Percentiles rank a stretch among this genome's conserved stretches.
phyloP scores from a whole-genome alignment of 2,113 vertebrate genomes.

The Taxidea taxus region DNA sequence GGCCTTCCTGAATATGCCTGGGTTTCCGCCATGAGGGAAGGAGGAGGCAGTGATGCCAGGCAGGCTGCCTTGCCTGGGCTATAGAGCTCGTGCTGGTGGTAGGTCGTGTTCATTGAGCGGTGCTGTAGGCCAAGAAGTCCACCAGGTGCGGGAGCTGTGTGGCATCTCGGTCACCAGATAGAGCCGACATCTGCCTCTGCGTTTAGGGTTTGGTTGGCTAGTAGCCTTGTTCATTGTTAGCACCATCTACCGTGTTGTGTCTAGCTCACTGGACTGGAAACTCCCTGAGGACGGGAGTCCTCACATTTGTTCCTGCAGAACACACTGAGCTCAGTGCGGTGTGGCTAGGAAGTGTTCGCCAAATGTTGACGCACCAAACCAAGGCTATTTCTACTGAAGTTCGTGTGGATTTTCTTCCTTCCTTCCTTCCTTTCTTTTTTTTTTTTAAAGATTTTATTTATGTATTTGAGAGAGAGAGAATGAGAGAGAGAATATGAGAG shows the following conservation, averaged over 20 bases:
- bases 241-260: neutral
- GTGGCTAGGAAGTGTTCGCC: neutral
- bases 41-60: neutral
- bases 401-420: neutral
- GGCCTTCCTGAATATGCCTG: neutral
- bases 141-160: accelerated
- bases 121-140: accelerated
- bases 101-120: neutral
- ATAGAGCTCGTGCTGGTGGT: neutral
- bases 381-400: neutral
- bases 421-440: no score
- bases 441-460: no score
- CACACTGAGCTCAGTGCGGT: neutral
- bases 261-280: neutral
- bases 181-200: no score
- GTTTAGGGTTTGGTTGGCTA: neutral
- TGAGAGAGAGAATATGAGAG: no score
- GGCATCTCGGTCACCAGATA: neutral
- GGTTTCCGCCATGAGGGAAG: neutral
- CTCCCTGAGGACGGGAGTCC: neutral
- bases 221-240: neutral
- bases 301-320: neutral
- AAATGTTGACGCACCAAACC: neutral
- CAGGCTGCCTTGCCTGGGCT: neutral
- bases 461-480: no score